Percentiles rank a stretch among this genome's conserved stretches.
Evolutionary conservation across 2,797 vertebrate genomes (phyloP).

Genomic region (Meriones psammophilus): DNA sequence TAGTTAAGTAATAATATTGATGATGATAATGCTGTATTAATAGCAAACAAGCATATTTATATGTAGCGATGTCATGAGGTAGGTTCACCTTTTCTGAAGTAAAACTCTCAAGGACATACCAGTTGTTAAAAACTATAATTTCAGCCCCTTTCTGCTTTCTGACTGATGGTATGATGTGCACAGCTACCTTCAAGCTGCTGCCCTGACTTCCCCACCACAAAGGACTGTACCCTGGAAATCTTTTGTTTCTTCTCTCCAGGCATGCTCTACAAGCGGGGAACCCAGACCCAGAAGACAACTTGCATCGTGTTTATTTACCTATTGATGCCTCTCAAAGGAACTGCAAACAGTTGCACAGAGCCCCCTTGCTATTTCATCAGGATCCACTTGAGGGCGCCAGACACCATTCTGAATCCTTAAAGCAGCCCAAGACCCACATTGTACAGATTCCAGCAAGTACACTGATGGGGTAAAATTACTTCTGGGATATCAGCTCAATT

Average conservation of each 20-base stretch:
- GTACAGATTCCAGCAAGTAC: slow-evolving; percentile 88
- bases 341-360: slow-evolving; percentile 80
- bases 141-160: not conserved
- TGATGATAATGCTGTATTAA: not conserved
- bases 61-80: slow-evolving; percentile 15
- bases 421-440: slow-evolving; percentile 87
- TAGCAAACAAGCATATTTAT: not conserved
- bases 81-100: slow-evolving; percentile 47
- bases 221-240: not conserved
- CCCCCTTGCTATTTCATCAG: slow-evolving; percentile 92
- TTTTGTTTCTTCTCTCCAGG: slow-evolving; percentile 70
- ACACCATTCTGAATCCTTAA: slow-evolving; percentile 86
- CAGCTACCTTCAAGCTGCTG: not conserved
- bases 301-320: too few relatives aligned
- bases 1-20: slow-evolving; percentile 9
- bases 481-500: slow-evolving; percentile 93
- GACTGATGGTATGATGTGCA: not conserved
- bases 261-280: slow-evolving; percentile 7
- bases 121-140: not conserved
- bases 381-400: slow-evolving; percentile 88
- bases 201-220: not conserved
- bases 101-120: slow-evolving; percentile 39
- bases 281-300: too few relatives aligned
- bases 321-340: too few relatives aligned
- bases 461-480: slow-evolving; percentile 77